Conservation (phyloP, 2,797 vertebrate species). For the Chanos chanos region DNA sequence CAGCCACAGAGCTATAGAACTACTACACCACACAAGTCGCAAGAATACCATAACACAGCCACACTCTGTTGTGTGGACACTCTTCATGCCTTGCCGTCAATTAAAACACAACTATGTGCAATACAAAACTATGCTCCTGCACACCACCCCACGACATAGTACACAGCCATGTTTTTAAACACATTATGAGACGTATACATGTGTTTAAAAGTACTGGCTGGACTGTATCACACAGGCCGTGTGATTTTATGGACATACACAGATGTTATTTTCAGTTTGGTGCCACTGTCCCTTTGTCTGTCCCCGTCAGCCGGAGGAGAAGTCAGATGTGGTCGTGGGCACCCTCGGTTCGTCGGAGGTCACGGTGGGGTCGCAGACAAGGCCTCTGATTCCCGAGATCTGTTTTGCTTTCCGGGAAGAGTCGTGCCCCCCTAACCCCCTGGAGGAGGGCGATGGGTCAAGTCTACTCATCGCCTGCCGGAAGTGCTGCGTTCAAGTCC, state of each 20-base stretch:
- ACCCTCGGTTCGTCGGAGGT: not conserved
- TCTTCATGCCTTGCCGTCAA: conserved; percentile 92
- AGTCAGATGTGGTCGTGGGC: conserved; percentile 42
- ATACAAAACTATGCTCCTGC: no score
- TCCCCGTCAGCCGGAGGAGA: conserved; percentile 76
- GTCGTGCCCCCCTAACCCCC: conserved; percentile 82
- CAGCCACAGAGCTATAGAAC: no score
- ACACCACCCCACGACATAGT: no score
- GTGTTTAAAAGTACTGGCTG: no score
- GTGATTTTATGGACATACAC: no score
- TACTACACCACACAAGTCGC: no score
- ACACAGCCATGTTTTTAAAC: no score
- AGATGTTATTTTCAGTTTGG: not conserved
- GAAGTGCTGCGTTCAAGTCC: conserved; percentile 86
- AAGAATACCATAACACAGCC: conserved; percentile 80
- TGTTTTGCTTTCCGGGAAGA: conserved; percentile 94
- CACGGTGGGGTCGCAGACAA: conserved; percentile 66
- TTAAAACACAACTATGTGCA: no score
- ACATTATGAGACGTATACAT: no score
- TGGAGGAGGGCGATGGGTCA: conserved; percentile 89
- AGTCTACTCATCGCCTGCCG: conserved; percentile 87
- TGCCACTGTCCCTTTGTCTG: not conserved
- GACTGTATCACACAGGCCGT: no score
- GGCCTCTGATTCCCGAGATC: conserved; percentile 92
- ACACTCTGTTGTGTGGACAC: conserved; percentile 88